Conservation (phyloP, 2,888 invertebrate genomes). For the Rhingia rostrata region DNA sequence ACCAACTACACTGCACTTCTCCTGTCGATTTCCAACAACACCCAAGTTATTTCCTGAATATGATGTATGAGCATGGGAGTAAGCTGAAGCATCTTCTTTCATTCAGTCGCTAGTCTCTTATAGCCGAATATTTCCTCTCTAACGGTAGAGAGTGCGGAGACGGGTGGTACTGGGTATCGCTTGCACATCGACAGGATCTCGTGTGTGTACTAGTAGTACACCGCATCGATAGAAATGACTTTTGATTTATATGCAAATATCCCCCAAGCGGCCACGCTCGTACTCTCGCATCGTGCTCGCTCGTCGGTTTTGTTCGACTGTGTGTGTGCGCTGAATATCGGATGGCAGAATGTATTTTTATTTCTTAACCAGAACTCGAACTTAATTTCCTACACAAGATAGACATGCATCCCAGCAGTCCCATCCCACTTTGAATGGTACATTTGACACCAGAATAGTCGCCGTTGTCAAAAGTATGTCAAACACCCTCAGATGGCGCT, state of each 20-base stretch:
- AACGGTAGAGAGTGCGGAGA: slow-evolving; percentile 19
- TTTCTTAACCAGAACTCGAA: slow-evolving; percentile 51
- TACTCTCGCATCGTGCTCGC: slow-evolving; percentile 12
- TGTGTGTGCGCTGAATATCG: slow-evolving; percentile 1
- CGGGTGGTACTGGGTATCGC: slow-evolving; percentile 35
- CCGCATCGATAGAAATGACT: slow-evolving; percentile 51
- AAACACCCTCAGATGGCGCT: slow-evolving; percentile 40
- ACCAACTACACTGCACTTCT: neutral
- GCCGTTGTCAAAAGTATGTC: slow-evolving; percentile 33
- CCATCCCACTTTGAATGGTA: no score
- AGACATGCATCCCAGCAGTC: neutral
- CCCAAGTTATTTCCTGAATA: slow-evolving; percentile 52
- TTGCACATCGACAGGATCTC: slow-evolving; percentile 42
- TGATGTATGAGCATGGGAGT: slow-evolving; percentile 30
- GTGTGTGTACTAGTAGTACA: slow-evolving; percentile 6
- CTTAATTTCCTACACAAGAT: slow-evolving; percentile 61
- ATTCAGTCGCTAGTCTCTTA: neutral
- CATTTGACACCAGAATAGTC: slow-evolving; percentile 4
- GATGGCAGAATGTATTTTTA: slow-evolving; percentile 26
- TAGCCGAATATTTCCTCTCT: slow-evolving; percentile 43
- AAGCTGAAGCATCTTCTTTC: slow-evolving; percentile 23
- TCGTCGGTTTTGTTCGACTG: slow-evolving; percentile 8
- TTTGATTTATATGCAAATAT: slow-evolving; percentile 73
- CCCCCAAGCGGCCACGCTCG: slow-evolving; percentile 39
- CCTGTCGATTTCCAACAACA: slow-evolving; percentile 56